These are phyloP conservation scores for Habropoda laboriosa DNA, from an alignment of 1,140 invertebrate species.

Conservation along the genomic window DNA sequence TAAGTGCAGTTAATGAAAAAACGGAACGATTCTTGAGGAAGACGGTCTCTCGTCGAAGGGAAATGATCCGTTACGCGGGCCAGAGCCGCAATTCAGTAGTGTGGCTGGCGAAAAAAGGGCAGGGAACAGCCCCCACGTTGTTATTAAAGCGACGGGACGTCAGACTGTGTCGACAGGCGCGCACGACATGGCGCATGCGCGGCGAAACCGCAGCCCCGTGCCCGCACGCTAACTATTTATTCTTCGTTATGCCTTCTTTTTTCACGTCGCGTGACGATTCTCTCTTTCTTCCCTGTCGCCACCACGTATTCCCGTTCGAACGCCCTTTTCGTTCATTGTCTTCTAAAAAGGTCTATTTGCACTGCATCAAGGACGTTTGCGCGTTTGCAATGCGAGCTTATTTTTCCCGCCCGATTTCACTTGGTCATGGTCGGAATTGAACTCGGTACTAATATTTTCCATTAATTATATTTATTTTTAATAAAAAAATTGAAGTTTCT, in stretches of 20 bases:
- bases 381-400: too few relatives aligned
- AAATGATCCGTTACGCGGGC: conserved; percentile 1
- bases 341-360: too few relatives aligned
- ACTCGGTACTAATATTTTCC: too few relatives aligned
- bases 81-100: background rate
- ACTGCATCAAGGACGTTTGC: too few relatives aligned
- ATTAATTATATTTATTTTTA: too few relatives aligned
- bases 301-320: background rate
- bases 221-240: conserved; percentile 77
- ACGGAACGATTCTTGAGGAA: conserved; percentile 10
- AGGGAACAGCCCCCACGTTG: conserved; percentile 28
- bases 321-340: background rate
- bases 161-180: conserved; percentile 59
- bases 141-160: conserved; percentile 63
- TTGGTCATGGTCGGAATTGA: too few relatives aligned
- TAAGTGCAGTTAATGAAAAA: conserved; percentile 36
- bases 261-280: conserved; percentile 63
- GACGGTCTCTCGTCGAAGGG: background rate
- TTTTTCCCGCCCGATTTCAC: too few relatives aligned
- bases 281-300: conserved; percentile 36
- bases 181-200: conserved; percentile 69
- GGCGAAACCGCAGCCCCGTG: conserved; percentile 71
- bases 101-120: conserved; percentile 20
- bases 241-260: conserved; percentile 68
- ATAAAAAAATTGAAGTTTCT: too few relatives aligned